Percentiles rank a stretch among this genome's conserved stretches.
Conservation (phyloP, 2,888 invertebrate genomes). For the Ryuthela nishihirai region DNA sequence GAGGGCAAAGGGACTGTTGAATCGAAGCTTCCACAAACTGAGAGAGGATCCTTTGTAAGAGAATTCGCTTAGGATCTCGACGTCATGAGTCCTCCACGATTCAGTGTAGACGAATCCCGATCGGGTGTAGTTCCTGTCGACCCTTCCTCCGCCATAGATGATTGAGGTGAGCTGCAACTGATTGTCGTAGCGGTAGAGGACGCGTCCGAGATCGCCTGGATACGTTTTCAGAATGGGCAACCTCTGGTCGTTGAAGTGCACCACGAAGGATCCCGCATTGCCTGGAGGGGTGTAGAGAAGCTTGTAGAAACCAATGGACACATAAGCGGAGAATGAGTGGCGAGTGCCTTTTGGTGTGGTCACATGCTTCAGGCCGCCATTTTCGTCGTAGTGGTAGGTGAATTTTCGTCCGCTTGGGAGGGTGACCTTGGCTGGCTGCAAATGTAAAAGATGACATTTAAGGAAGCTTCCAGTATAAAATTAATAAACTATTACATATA, state of each 20-base stretch:
- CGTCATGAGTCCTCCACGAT: slow-evolving; percentile 38
- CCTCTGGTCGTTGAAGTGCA: slow-evolving; percentile 90
- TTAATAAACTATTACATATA: too few species aligned
- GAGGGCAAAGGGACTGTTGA: slow-evolving; percentile 79
- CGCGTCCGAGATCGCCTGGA: slow-evolving; percentile 82
- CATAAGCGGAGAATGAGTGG: slow-evolving; percentile 87
- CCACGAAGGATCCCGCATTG: slow-evolving; percentile 79
- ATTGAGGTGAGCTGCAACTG: slow-evolving; percentile 79
- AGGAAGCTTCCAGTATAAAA: too few species aligned
- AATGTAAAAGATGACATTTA: too few species aligned
- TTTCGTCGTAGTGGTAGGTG: slow-evolving; percentile 77
- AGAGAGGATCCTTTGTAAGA: slow-evolving; percentile 57
- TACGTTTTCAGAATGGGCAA: slow-evolving; percentile 85
- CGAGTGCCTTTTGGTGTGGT: slow-evolving; percentile 92
- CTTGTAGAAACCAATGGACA: slow-evolving; percentile 87
- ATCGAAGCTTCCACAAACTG: slow-evolving; percentile 50
- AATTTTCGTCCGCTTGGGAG: slow-evolving; percentile 92
- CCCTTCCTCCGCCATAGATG: slow-evolving; percentile 52
- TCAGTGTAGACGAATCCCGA: slow-evolving; percentile 35
- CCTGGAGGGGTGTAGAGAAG: slow-evolving; percentile 91
- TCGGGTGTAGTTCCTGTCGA: slow-evolving; percentile 36
- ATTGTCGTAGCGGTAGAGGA: slow-evolving; percentile 81
- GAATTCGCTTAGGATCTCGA: slow-evolving; percentile 43
- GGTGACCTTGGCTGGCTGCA: slow-evolving; percentile 81
- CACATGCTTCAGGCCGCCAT: slow-evolving; percentile 83